phyloP scores from a whole-genome alignment of 2,888 invertebrate species.

The Nemoura dubitans region DNA sequence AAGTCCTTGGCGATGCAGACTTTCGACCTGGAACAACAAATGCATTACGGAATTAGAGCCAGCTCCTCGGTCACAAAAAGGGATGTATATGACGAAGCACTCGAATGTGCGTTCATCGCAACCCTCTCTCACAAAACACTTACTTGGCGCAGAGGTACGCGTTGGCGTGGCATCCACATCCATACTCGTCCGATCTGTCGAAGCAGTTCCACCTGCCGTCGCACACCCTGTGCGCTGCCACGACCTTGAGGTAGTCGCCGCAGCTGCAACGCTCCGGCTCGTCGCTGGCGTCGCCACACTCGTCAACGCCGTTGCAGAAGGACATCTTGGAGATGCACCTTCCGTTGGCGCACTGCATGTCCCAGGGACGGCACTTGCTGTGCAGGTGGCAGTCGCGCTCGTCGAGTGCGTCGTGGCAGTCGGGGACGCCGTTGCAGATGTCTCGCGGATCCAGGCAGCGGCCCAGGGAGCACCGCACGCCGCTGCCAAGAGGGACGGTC shows the following conservation, averaged over 20 bases:
- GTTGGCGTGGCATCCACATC: slow-evolving; percentile 62
- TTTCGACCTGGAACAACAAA: slow-evolving; percentile 57
- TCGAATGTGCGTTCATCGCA: neutral
- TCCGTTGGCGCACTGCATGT: slow-evolving; percentile 74
- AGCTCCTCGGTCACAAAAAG: too few species aligned
- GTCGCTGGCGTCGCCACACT: slow-evolving; percentile 78
- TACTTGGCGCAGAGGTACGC: slow-evolving; percentile 66
- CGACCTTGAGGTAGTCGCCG: slow-evolving; percentile 71
- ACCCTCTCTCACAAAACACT: slow-evolving; percentile 46
- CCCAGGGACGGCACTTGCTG: slow-evolving; percentile 67
- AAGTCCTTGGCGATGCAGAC: slow-evolving; percentile 76
- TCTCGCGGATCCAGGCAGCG: slow-evolving; percentile 68
- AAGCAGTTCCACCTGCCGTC: slow-evolving; percentile 80
- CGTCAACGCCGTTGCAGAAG: slow-evolving; percentile 73
- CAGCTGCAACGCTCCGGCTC: slow-evolving; percentile 74
- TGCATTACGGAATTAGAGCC: too few species aligned
- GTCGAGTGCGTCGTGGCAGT: slow-evolving; percentile 77
- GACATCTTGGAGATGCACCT: slow-evolving; percentile 73
- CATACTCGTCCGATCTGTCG: slow-evolving; percentile 80
- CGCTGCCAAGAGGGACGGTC: slow-evolving; percentile 8
- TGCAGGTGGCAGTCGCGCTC: slow-evolving; percentile 60
- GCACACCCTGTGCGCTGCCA: slow-evolving; percentile 75
- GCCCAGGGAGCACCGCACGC: slow-evolving; percentile 73
- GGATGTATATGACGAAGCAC: too few species aligned
- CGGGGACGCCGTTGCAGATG: slow-evolving; percentile 73